Evolutionary conservation across 2,888 invertebrate genomes (phyloP).

Genomic region (Hemaris fuciformis): DNA sequence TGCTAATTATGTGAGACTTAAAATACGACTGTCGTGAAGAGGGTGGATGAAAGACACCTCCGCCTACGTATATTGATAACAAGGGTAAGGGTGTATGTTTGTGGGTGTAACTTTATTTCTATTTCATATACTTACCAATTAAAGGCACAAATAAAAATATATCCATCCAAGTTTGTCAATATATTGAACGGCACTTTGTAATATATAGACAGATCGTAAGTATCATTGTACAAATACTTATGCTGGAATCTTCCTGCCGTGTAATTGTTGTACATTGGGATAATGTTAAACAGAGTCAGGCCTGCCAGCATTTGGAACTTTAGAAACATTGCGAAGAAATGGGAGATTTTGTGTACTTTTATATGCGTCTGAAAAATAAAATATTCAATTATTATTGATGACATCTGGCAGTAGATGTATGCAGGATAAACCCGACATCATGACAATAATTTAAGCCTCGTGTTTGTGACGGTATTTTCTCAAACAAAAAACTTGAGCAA

Average conservation of each 20-base stretch:
- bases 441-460: too few relatives aligned
- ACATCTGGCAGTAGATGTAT: neutral
- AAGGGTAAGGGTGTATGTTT: neutral
- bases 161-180: conserved; percentile 17
- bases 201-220: conserved; percentile 23
- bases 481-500: too few relatives aligned
- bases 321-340: conserved; percentile 23
- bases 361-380: conserved; percentile 26
- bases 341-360: conserved; percentile 26
- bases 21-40: too few relatives aligned
- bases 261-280: conserved; percentile 29
- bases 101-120: too few relatives aligned
- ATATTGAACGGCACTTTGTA: conserved; percentile 18
- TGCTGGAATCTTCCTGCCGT: conserved; percentile 21
- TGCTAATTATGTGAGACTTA: too few relatives aligned
- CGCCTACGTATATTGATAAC: too few relatives aligned
- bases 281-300: conserved; percentile 23
- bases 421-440: too few relatives aligned
- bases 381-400: neutral
- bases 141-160: conserved; percentile 1
- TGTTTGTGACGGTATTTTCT: too few relatives aligned
- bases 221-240: conserved; percentile 24
- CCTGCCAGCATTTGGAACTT: conserved; percentile 19
- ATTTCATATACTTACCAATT: conserved; percentile 25
- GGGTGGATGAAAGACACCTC: too few relatives aligned